A percentile compares a stretch with the other conserved stretches of the same genome.
These are phyloP conservation scores for Callosobruchus maculatus DNA, from an alignment of 2,888 invertebrate genomes.

Conservation along the genomic window DNA sequence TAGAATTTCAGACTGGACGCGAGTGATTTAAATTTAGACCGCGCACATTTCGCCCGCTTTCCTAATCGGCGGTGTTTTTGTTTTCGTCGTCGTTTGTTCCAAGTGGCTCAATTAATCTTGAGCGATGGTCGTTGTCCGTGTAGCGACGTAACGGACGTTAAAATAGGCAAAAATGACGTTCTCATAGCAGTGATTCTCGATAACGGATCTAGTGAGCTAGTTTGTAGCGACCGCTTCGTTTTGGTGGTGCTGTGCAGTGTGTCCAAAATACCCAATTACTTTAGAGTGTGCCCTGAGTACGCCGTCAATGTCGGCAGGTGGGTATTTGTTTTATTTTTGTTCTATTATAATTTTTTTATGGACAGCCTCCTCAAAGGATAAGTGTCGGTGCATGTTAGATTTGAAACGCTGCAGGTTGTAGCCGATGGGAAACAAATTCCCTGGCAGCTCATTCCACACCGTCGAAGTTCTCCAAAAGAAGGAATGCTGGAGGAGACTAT, in stretches of 20 bases:
- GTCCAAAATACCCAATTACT: slow-evolving; percentile 33
- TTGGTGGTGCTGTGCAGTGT: neutral
- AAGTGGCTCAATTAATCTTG: neutral
- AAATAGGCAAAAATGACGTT: neutral
- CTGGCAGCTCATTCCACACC: too few species aligned
- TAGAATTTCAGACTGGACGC: neutral
- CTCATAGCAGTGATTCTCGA: neutral
- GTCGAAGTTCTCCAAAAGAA: too few species aligned
- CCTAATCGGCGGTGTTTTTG: neutral
- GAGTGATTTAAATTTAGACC: neutral
- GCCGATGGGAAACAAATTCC: too few species aligned
- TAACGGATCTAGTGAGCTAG: neutral
- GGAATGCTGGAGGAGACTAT: too few species aligned
- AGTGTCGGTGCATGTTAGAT: too few species aligned
- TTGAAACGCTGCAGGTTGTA: too few species aligned
- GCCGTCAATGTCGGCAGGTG: slow-evolving; percentile 47
- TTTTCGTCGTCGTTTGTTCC: neutral
- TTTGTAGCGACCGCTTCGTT: slow-evolving; percentile 5
- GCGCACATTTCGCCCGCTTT: neutral
- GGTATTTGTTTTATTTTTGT: slow-evolving; percentile 12
- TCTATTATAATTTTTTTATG: slow-evolving; percentile 6
- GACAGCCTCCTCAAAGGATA: too few species aligned
- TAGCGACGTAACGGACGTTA: neutral
- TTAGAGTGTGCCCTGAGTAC: slow-evolving; percentile 38
- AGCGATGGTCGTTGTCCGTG: neutral